Base-by-base conservation (phyloP, 2,888 invertebrate genomes). In the Agrotis segetum region DNA sequence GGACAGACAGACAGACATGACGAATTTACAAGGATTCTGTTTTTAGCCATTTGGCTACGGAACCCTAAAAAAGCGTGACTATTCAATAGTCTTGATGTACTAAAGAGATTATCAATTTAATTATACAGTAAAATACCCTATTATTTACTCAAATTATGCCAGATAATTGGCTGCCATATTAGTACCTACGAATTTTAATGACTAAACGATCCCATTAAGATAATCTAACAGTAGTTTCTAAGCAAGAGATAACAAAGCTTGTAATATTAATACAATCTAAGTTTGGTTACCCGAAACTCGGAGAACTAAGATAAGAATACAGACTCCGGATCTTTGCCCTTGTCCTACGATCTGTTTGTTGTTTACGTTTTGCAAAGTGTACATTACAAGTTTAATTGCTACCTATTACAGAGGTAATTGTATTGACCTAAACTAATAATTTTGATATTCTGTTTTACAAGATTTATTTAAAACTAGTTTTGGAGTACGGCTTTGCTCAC, bases 371-470 rank as follows among this genome's bases (percentile, higher is more conserved):
- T 21, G 59, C 21, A 21, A 17, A 19, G 46, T 59, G 44, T 58
- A 73, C 21, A 49, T 47, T 50, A 4, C n/a, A 74, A 74, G 62
- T 74, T 73, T 53, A 59, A 74, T 74, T 74, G 24, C 58, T 59
- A 56, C 17, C 40, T 29, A 21, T 17, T 24, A 6, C 14, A 34
- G 2, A 13, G 21, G 14, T 62, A 19, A 62, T 59, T n/a, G 47
- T 72, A 72, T 72, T 47, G 52, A 21, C 58, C 52, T 62, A 44
- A 62, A 21, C 40, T 56, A 71, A 55, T 61, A 69, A 47, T 40
- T 70, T 55, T 46, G n/a, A 56, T 52, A 52, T 44, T 58, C 13
- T 47, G 17, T 49, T 9, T 47, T 29, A 13, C 0, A 52, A 62
- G 29, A 67, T 44, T 44, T 67, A 49, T 56, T 58, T 40, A n/a